Evolutionary conservation across 2,113 vertebrate species (phyloP).

Genomic region (Todiramphus saurophagus): DNA sequence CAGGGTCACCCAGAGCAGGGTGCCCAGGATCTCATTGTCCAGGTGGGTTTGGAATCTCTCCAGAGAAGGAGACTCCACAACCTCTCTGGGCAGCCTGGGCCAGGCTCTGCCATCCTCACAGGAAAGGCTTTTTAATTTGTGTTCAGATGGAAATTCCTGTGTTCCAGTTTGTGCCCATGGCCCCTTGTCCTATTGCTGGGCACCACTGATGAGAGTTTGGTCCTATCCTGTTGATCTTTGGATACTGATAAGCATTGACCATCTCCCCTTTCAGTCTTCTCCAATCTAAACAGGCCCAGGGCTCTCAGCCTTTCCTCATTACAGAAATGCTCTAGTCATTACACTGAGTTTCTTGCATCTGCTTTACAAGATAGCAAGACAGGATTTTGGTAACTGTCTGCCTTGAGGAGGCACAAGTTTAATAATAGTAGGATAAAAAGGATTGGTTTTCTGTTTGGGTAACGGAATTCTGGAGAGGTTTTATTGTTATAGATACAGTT

Average conservation of each 20-base stretch:
- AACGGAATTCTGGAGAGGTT: neutral
- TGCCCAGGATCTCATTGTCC: neutral
- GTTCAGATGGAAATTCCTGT: neutral
- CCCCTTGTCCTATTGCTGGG: neutral
- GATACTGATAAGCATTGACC: neutral
- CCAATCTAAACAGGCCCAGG: neutral
- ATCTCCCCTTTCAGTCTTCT: neutral
- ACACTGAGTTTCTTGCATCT: neutral
- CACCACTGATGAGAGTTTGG: neutral
- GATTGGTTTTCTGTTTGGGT: neutral
- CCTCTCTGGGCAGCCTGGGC: neutral
- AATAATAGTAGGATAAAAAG: neutral
- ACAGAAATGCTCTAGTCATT: neutral
- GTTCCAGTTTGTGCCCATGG: neutral
- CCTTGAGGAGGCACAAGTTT: neutral
- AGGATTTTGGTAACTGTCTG: neutral
- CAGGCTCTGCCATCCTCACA: neutral
- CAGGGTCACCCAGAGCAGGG: neutral
- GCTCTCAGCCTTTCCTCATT: neutral
- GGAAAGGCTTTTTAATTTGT: neutral
- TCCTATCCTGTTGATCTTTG: neutral
- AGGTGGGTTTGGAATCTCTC: neutral
- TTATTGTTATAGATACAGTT: neutral
- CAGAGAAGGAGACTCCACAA: neutral
- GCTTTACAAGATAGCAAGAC: neutral